Percentiles rank a stretch among this genome's conserved stretches.
phyloP scores from a whole-genome alignment of 2,797 vertebrate genomes.

The Micropoecilia bifurca region DNA sequence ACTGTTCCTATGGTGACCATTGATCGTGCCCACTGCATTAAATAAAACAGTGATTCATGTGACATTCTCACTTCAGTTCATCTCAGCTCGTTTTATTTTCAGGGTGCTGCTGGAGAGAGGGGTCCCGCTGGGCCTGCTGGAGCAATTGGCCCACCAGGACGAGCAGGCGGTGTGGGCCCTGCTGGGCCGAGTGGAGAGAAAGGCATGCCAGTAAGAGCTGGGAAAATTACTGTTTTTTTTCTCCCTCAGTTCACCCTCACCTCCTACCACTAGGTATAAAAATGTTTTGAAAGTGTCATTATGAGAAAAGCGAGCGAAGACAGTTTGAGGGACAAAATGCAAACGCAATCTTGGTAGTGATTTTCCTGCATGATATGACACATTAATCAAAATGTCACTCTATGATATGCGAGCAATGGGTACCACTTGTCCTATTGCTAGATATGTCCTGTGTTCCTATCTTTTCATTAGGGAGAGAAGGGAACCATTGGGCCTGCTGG shows the following conservation, averaged over 20 bases:
- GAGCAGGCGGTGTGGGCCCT: conserved; percentile 83
- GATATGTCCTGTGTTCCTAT: conserved; percentile 40
- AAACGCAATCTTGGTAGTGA: conserved; percentile 20
- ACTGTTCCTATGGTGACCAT: conserved; percentile 74
- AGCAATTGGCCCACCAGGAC: conserved; percentile 91
- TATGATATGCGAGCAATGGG: conserved; percentile 36
- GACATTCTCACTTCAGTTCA: conserved; percentile 40
- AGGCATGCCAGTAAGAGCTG: conserved; percentile 87
- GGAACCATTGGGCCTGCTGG: conserved; percentile 86
- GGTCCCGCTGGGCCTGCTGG: conserved; percentile 88
- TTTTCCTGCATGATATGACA: conserved; percentile 17
- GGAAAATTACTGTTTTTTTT: conserved; percentile 46
- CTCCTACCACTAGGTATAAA: conserved; percentile 42
- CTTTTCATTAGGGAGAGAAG: conserved; percentile 86
- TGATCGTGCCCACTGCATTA: conserved; percentile 52
- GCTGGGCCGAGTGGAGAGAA: conserved; percentile 90
- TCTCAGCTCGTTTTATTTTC: conserved; percentile 41
- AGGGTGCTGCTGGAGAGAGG: conserved; percentile 90
- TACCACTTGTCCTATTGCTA: conserved; percentile 33
- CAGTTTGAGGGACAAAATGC: conserved; percentile 23
- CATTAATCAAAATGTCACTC: conserved; percentile 48
- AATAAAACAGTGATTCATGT: conserved; percentile 57
- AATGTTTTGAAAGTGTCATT: conserved; percentile 50
- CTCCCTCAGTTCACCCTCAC: conserved; percentile 34
- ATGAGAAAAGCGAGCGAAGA: conserved; percentile 34